Evolutionary conservation across 2,797 vertebrate genomes (phyloP), one percentile per base, ranked within the genome.

Genomic region (Eulemur mongoz): DNA sequence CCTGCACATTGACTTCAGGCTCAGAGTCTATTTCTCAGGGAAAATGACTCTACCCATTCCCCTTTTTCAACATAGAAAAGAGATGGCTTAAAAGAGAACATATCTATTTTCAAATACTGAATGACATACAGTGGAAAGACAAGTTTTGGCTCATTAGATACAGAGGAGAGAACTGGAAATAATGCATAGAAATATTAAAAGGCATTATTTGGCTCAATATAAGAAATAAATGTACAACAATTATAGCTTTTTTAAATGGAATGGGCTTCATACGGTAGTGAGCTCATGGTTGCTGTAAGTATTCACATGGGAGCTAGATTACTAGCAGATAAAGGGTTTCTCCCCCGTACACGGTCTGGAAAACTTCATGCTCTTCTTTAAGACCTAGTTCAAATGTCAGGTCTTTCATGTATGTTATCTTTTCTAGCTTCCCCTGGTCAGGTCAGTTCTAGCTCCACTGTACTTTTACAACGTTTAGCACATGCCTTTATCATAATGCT

Each of bases 81-180:
- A 81, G 17, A 30, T 25, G 20, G 11, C 50, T 93, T 79, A 67
- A 92, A 91, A 92, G 27, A 92, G 32, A 95, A 91, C 15, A 40
- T n/a, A 72, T 35, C 9, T 88, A 88, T 63, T 91, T 93, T 91
- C 73, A 94, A 89, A 94, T 79, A 83, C 30, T 50, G 48, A 94
- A 81, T 67, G 14, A 85, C 18, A 35, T 59, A 45, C 32, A 8
- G 11, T 30, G 85, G 38, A 84, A 95, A 88, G 22, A 27, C 48
- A 92, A 82, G 35, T 40, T 32, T 85, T 89, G 89, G 14, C 27
- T 35, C 63, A 52, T 67, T 54, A 50, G 25, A 32, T 70, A n/a
- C 67, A 89, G 73, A 95, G 48, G 54, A 91, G 18, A 90, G 90
- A 89, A 93, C 25, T 48, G 40, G 63, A 20, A 88, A 32, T 40